Evolutionary conservation across 2,888 invertebrate species (phyloP).

Genomic region (Dioctria rufipes): DNA sequence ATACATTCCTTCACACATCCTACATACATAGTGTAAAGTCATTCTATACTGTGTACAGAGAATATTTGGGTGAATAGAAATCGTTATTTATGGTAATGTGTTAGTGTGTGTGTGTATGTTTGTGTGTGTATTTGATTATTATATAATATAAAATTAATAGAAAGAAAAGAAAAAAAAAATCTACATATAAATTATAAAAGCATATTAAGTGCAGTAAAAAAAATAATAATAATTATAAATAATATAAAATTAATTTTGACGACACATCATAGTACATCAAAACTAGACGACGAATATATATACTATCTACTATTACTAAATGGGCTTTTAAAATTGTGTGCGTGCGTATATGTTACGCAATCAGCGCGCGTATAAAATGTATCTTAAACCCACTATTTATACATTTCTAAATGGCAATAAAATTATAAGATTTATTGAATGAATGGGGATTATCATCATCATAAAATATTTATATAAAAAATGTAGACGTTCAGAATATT

Average conservation of each 20-base stretch:
- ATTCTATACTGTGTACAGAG: conserved; percentile 17
- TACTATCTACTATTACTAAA: no score
- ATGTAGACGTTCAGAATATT: conserved; percentile 10
- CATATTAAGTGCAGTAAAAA: conserved; percentile 13
- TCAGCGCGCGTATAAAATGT: conserved; percentile 50
- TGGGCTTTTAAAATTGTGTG: background rate
- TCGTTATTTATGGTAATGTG: conserved; percentile 41
- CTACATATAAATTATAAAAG: background rate
- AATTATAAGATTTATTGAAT: background rate
- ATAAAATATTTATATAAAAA: conserved; percentile 11
- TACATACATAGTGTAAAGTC: background rate
- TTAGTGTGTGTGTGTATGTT: background rate
- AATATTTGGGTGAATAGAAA: conserved; percentile 28
- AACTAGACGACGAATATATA: no score
- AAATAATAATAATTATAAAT: conserved; percentile 15
- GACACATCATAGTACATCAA: no score
- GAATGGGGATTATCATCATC: background rate
- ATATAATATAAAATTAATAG: conserved; percentile 45
- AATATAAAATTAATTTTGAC: background rate
- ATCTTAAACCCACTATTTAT: conserved; percentile 15
- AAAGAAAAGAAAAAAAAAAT: background rate
- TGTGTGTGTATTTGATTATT: conserved; percentile 18
- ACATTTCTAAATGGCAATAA: background rate
- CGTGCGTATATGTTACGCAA: conserved; percentile 56
- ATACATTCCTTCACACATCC: background rate